Evolutionary conservation across 1,140 invertebrate genomes (phyloP).

Genomic region (Euura saliciscinereae): DNA sequence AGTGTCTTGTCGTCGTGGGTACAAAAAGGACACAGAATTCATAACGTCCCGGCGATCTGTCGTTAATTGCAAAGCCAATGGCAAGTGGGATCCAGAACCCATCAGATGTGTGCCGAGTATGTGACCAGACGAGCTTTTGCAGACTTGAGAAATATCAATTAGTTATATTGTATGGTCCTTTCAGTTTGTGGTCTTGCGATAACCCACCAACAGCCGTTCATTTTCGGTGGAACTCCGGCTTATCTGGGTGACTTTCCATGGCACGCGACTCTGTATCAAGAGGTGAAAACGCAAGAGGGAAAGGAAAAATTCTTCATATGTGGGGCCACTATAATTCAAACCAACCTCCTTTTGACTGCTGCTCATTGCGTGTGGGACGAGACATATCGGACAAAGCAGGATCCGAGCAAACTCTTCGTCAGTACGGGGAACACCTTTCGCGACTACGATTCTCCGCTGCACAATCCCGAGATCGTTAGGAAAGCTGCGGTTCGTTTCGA

Average conservation of each 20-base stretch:
- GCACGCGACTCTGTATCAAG: slow-evolving; percentile 52
- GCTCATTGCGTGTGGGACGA: slow-evolving; percentile 55
- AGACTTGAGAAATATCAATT: too few relatives aligned
- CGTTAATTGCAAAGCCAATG: slow-evolving; percentile 43
- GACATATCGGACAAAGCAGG: slow-evolving; percentile 10
- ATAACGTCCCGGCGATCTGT: slow-evolving; percentile 18
- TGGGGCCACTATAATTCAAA: slow-evolving; percentile 51
- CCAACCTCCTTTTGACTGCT: slow-evolving; percentile 49
- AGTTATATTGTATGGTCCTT: slow-evolving; percentile 16
- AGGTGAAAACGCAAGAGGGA: neutral
- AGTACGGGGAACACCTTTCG: slow-evolving; percentile 47
- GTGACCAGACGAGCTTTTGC: neutral
- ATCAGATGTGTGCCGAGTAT: slow-evolving; percentile 54
- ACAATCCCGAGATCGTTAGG: slow-evolving; percentile 35
- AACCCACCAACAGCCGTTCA: slow-evolving; percentile 28
- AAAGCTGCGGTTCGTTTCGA: slow-evolving; percentile 31
- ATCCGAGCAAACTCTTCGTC: slow-evolving; percentile 34
- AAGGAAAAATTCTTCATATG: slow-evolving; percentile 46
- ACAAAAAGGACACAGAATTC: slow-evolving; percentile 34
- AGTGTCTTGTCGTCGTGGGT: slow-evolving; percentile 41
- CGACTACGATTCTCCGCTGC: slow-evolving; percentile 41
- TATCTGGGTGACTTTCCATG: slow-evolving; percentile 51
- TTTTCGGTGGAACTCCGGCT: slow-evolving; percentile 39
- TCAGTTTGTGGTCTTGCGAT: slow-evolving; percentile 46
- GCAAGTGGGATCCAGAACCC: slow-evolving; percentile 50